These are phyloP conservation scores for Tipula vernalis DNA, from an alignment of 2,888 invertebrate species.

Conservation along the genomic window DNA sequence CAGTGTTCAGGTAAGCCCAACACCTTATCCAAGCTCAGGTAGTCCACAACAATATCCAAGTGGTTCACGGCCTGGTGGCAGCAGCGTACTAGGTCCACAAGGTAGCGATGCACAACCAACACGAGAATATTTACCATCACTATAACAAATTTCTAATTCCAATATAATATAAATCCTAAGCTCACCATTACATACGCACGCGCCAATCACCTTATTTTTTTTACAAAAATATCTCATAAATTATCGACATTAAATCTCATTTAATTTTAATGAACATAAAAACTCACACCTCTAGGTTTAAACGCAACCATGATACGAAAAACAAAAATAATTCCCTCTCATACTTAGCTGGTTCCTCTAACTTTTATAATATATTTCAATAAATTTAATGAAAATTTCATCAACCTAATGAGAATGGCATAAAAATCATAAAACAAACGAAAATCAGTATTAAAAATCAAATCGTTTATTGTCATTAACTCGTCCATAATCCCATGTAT, in stretches of 20 bases:
- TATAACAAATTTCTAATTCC: neutral
- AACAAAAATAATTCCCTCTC: neutral
- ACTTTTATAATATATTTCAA: neutral
- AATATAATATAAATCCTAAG: neutral
- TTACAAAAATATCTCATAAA: neutral
- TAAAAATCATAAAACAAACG: neutral
- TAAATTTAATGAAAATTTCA: neutral
- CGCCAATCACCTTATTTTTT: neutral
- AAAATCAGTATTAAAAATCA: neutral
- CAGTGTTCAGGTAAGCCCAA: neutral
- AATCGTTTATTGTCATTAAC: neutral
- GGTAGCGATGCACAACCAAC: conserved; percentile 43
- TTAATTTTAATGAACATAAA: neutral
- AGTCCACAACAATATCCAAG: neutral
- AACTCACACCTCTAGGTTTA: neutral
- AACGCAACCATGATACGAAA: neutral
- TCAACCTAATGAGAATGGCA: neutral
- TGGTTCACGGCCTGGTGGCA: neutral
- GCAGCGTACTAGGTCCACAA: conserved; percentile 19
- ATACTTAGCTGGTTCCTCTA: neutral
- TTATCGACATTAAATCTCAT: neutral
- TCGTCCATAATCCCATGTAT: neutral
- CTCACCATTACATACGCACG: neutral
- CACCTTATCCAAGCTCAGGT: neutral
- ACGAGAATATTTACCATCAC: conserved; percentile 68